Evolutionary conservation across 2,113 vertebrate genomes (phyloP).

Genomic region (Mustelus asterias): DNA sequence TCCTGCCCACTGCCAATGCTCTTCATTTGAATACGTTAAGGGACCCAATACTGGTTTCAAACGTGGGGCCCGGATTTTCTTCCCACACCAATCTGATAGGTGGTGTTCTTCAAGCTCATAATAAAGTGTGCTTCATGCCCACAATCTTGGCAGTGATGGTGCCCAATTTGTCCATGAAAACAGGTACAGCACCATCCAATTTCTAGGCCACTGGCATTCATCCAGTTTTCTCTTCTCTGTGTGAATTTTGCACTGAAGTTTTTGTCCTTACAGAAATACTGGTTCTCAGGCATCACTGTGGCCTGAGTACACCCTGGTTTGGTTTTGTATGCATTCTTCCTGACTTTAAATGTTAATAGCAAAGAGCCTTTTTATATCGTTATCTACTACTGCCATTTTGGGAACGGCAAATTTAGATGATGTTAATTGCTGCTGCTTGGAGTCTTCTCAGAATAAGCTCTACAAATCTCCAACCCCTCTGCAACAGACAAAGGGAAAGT

Average conservation of each 20-base stretch:
- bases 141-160: not conserved
- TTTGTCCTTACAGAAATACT: not conserved
- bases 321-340: not conserved
- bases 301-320: not conserved
- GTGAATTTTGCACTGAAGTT: not conserved
- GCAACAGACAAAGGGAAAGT: not conserved
- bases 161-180: not conserved
- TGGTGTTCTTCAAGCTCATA: not conserved
- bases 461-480: not conserved
- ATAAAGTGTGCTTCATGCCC: not conserved
- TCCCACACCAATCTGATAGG: not conserved
- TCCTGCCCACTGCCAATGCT: too few species aligned
- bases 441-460: not conserved
- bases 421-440: not conserved
- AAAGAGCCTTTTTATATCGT: not conserved
- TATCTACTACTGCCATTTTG: not conserved
- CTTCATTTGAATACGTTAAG: not conserved
- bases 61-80: not conserved
- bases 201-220: not conserved
- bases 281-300: not conserved
- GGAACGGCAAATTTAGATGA: not conserved
- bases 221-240: not conserved
- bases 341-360: not conserved
- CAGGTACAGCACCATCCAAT: not conserved
- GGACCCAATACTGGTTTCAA: not conserved